Evolutionary conservation across 2,797 vertebrate species (phyloP).

Genomic region (Poeciliopsis infans): DNA sequence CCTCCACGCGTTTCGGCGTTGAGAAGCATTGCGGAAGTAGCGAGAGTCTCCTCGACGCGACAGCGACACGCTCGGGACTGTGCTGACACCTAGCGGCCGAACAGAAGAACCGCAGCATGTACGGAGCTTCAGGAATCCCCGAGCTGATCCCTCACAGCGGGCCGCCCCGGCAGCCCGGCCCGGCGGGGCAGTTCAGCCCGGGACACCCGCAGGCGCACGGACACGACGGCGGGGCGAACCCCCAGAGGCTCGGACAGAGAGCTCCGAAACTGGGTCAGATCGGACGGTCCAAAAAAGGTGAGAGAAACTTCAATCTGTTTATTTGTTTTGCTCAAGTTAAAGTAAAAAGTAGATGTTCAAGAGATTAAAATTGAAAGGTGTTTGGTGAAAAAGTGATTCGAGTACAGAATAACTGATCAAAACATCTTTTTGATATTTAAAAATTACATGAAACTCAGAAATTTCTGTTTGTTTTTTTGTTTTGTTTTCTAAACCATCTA

Average conservation of each 20-base stretch:
- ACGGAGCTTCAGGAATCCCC: conserved; percentile 80
- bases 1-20: conserved; percentile 42
- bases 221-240: conserved; percentile 55
- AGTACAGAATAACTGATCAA: too few species aligned
- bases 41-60: conserved; percentile 30
- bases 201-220: conserved; percentile 69
- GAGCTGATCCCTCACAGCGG: conserved; percentile 76
- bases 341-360: too few species aligned
- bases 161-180: conserved; percentile 70
- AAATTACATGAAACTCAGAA: too few species aligned
- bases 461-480: too few species aligned
- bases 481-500: too few species aligned
- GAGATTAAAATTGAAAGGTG: too few species aligned
- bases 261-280: conserved; percentile 85
- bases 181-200: conserved; percentile 69
- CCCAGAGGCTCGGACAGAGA: conserved; percentile 76
- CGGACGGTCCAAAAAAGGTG: conserved; percentile 83
- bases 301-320: conserved; percentile 4
- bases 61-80: conserved; percentile 12
- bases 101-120: conserved; percentile 66
- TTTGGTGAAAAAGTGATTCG: too few species aligned
- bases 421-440: too few species aligned
- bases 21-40: conserved; percentile 74
- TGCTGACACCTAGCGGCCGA: conserved; percentile 70
- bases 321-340: too few species aligned